Percentiles rank a stretch among this genome's conserved stretches.
These are phyloP conservation scores for Venturia canescens DNA, from an alignment of 1,140 invertebrate species.

Conservation along the genomic window DNA sequence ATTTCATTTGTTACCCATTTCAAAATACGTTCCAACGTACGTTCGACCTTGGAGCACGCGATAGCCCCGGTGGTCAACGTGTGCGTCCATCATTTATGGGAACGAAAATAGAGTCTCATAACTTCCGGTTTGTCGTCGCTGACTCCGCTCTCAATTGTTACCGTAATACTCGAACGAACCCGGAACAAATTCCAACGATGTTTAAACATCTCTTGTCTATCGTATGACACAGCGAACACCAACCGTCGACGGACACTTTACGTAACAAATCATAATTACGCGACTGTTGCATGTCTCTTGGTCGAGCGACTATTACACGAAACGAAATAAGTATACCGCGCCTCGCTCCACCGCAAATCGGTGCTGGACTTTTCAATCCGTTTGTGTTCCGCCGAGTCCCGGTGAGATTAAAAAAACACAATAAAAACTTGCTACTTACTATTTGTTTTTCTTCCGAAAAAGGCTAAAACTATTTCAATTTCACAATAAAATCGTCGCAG, in stretches of 20 bases:
- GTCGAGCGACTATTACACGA: background rate
- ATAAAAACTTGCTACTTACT: no score
- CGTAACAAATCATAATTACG: conserved; percentile 17
- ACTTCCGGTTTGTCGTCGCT: background rate
- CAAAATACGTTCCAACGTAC: no score
- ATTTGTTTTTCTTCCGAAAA: no score
- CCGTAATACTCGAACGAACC: background rate
- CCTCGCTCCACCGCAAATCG: background rate
- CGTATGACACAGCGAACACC: background rate
- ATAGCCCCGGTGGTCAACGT: background rate
- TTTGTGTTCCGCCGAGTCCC: background rate
- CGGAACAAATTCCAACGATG: background rate
- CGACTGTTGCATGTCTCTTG: background rate
- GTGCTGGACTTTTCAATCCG: background rate
- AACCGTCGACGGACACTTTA: background rate
- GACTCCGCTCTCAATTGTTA: background rate
- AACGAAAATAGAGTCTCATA: conserved; percentile 1
- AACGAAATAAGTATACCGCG: conserved; percentile 10
- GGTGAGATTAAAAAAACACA: no score
- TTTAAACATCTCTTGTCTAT: background rate
- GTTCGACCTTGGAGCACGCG: background rate
- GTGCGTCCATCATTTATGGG: background rate
- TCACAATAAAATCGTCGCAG: no score
- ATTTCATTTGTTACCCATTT: no score
- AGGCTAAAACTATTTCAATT: no score